A percentile compares a stretch with the other conserved stretches of the same genome.
These are phyloP conservation scores for Solenopsis fugax DNA, from an alignment of 1,140 invertebrate genomes.

Conservation along the genomic window DNA sequence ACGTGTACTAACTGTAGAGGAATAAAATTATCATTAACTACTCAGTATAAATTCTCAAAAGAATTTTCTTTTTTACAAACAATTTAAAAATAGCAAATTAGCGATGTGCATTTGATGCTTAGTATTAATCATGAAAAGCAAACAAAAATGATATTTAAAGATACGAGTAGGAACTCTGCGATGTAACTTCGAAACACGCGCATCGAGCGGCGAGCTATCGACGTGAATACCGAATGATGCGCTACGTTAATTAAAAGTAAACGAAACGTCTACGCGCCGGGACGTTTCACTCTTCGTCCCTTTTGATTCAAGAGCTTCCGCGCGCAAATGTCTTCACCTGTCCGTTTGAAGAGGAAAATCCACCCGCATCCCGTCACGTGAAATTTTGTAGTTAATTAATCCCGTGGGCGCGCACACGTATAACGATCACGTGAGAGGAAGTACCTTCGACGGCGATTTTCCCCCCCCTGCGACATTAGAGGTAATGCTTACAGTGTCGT, in stretches of 20 bases:
- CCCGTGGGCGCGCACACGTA: neutral
- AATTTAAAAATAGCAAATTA: no score
- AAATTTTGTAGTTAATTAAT: conserved; percentile 52
- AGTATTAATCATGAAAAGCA: conserved; percentile 17
- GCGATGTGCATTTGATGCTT: neutral
- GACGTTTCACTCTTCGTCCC: conserved; percentile 4
- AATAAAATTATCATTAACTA: no score
- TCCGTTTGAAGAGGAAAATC: conserved; percentile 1
- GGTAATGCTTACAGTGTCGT: conserved; percentile 88
- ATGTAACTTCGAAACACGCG: conserved; percentile 29
- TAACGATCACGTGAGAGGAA: neutral
- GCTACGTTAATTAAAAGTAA: conserved; percentile 75
- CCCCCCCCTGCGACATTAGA: neutral
- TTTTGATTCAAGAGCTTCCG: neutral
- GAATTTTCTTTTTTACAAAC: no score
- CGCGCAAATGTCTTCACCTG: conserved; percentile 26
- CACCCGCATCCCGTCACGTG: neutral
- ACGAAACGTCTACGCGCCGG: conserved; percentile 38
- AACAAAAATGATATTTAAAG: conserved; percentile 48
- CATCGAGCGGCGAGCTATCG: neutral
- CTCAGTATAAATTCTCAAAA: no score
- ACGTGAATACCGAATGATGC: conserved; percentile 38
- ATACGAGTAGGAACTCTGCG: neutral
- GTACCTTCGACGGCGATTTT: neutral
- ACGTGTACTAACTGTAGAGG: no score